Evolutionary conservation across 2,113 vertebrate species (phyloP).

Genomic region (Otus sunia): DNA sequence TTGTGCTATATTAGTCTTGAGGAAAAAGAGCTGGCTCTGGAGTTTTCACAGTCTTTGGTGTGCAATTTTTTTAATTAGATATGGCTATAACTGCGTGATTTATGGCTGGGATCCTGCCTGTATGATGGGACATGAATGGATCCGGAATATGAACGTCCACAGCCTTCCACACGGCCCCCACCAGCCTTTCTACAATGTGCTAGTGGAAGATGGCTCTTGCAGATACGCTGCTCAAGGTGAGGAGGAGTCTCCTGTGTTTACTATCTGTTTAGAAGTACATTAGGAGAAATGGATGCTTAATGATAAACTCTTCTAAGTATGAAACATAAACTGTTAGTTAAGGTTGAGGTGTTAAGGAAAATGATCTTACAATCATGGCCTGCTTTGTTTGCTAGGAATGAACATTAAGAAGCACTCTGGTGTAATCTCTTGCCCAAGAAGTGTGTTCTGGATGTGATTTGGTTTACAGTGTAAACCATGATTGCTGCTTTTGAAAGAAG

Average conservation of each 20-base stretch:
- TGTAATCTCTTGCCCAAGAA: neutral
- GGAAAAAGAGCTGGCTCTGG: neutral
- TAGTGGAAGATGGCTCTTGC: conserved; percentile 94
- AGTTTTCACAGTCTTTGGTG: neutral
- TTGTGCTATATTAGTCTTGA: neutral
- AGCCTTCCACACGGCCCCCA: conserved; percentile 88
- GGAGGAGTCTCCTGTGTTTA: neutral
- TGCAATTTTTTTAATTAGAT: conserved; percentile 61
- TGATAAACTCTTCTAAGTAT: neutral
- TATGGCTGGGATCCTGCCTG: conserved; percentile 97
- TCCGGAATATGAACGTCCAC: conserved; percentile 94
- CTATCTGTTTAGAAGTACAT: neutral
- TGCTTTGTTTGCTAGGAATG: neutral
- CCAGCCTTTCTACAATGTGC: conserved; percentile 96
- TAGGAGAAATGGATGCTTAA: neutral
- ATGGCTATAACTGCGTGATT: conserved; percentile 94
- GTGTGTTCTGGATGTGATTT: neutral
- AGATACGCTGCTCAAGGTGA: conserved; percentile 93
- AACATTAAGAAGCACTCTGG: neutral
- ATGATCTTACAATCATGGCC: neutral
- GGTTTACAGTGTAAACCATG: neutral
- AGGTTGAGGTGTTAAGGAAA: neutral
- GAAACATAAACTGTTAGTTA: neutral
- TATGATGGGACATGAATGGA: conserved; percentile 97
- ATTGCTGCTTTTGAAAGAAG: neutral